Evolutionary conservation across 30 jellyfish, hydroid and myxozoan species (phyloP).

Genomic region (Clytia hemisphaerica): DNA sequence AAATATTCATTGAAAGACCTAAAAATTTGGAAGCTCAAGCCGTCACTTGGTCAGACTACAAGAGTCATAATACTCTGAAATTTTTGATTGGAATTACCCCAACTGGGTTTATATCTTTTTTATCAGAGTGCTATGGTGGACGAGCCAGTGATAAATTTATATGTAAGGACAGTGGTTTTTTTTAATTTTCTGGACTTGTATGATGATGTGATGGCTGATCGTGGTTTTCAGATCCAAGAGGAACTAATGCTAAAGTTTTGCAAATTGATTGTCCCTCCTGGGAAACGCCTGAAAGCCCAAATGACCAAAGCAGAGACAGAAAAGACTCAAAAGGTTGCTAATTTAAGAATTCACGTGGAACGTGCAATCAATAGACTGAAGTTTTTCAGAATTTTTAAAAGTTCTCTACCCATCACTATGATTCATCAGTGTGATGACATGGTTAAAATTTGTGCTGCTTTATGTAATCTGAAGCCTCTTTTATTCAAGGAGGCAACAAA

Average conservation of each 20-base stretch:
- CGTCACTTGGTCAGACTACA: slow-evolving; percentile 52
- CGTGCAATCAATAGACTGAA: slow-evolving; percentile 57
- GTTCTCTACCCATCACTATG: slow-evolving; percentile 37
- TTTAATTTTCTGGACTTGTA: slow-evolving; percentile 2
- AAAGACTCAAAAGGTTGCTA: slow-evolving; percentile 43
- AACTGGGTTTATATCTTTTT: slow-evolving; percentile 30
- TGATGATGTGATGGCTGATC: slow-evolving; percentile 49
- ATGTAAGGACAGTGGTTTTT: slow-evolving; percentile 36
- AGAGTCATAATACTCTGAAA: slow-evolving; percentile 46
- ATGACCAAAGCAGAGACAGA: slow-evolving; percentile 53
- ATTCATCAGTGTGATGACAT: slow-evolving; percentile 51
- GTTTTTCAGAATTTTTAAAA: slow-evolving; percentile 38
- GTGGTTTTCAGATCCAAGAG: slow-evolving; percentile 49
- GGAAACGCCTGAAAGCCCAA: slow-evolving; percentile 50
- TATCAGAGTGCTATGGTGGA: slow-evolving; percentile 59
- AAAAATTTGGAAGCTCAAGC: slow-evolving; percentile 41
- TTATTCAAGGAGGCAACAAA: no score
- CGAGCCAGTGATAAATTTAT: slow-evolving; percentile 39
- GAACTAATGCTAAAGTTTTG: slow-evolving; percentile 36
- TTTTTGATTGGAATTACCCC: slow-evolving; percentile 40
- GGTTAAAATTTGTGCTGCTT: slow-evolving; percentile 41
- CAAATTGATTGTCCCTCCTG: slow-evolving; percentile 60
- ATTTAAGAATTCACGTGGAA: slow-evolving; percentile 57
- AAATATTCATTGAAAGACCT: slow-evolving; percentile 39
- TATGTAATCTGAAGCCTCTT: slow-evolving; percentile 32